A percentile compares a stretch with the other conserved stretches of the same genome.
Evolutionary conservation across 2,113 vertebrate species (phyloP).

Genomic region (Telmatochromis sp.): DNA sequence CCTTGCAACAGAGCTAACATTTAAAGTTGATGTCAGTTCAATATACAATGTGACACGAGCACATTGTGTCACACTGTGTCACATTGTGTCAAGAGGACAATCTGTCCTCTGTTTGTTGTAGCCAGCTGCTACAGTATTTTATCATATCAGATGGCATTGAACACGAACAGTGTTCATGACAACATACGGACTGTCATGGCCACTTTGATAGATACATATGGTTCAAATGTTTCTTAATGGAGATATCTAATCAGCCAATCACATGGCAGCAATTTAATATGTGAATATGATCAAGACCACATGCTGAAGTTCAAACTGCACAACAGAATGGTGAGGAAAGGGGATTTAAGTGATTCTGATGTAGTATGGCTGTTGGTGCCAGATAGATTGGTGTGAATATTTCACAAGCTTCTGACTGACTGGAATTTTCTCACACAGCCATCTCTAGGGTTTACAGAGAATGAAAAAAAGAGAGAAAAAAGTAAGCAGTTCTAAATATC

Average conservation of each 20-base stretch:
- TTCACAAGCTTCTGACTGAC: neutral
- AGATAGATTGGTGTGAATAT: neutral
- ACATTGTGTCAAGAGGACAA: neutral
- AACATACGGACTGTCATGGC: neutral
- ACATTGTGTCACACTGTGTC: neutral
- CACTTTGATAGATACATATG: neutral
- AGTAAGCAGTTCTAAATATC: neutral
- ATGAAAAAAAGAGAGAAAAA: accelerated
- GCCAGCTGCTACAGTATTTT: neutral
- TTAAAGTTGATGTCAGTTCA: neutral
- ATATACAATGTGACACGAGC: neutral
- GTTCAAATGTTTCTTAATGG: neutral
- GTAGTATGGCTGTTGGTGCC: neutral
- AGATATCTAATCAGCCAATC: neutral
- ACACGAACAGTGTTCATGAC: neutral
- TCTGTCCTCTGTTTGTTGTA: neutral
- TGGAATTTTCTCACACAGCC: neutral
- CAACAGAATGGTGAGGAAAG: neutral
- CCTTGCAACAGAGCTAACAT: neutral
- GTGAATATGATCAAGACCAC: neutral
- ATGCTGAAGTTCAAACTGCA: neutral
- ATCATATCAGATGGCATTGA: neutral
- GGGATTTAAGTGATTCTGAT: neutral
- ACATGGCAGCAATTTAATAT: neutral
- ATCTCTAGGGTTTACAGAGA: neutral